phyloP scores from a whole-genome alignment of 2,888 invertebrate genomes.

The Sericinus montela region DNA sequence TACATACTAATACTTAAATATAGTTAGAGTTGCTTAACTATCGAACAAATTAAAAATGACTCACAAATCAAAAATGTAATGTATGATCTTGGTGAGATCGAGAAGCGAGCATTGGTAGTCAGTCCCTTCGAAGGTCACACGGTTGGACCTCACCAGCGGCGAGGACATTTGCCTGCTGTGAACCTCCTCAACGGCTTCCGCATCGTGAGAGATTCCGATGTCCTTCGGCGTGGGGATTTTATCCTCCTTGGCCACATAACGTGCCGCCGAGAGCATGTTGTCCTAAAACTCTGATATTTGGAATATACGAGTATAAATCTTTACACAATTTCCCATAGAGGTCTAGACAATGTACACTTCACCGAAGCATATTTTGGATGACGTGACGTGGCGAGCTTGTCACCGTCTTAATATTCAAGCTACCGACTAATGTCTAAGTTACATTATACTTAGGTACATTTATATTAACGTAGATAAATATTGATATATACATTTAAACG shows the following conservation, averaged over 20 bases:
- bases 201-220: constrained; percentile 46
- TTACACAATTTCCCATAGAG: no score
- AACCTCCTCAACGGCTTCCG: constrained; percentile 26
- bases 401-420: no score
- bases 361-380: no score
- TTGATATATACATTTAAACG: no score
- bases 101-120: constrained; percentile 48
- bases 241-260: constrained; percentile 38
- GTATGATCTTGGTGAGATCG: constrained; percentile 59
- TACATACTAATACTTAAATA: no score
- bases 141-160: constrained; percentile 18
- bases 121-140: constrained; percentile 39
- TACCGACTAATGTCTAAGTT: no score
- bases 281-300: constrained; percentile 54
- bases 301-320: no score
- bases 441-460: no score
- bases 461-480: no score
- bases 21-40: no score
- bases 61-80: constrained; percentile 70
- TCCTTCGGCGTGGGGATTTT: constrained; percentile 46
- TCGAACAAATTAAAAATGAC: constrained; percentile 24
- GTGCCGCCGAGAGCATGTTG: constrained; percentile 60
- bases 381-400: no score
- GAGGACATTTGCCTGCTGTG: not conserved
- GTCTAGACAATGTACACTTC: no score